These are phyloP conservation scores for Thecophora atra DNA, from an alignment of 2,888 invertebrate genomes.

Conservation along the genomic window DNA sequence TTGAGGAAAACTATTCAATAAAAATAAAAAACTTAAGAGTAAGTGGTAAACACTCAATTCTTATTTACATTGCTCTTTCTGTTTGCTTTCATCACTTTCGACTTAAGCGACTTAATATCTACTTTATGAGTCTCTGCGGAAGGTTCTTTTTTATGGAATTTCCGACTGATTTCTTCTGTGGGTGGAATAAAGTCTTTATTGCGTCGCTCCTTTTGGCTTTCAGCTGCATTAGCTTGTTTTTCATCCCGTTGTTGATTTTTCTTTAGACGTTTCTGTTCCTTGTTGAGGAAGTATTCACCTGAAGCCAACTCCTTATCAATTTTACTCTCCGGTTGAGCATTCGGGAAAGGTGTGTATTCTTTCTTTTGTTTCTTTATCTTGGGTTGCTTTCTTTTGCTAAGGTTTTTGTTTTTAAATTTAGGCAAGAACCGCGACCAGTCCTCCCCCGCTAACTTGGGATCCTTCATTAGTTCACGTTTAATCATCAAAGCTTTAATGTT, in stretches of 20 bases:
- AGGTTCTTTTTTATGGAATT: constrained; percentile 44
- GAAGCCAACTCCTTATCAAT: constrained; percentile 91
- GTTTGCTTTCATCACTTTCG: constrained; percentile 77
- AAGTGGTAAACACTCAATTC: background rate
- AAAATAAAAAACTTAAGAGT: too few relatives aligned
- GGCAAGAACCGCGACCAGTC: constrained; percentile 98
- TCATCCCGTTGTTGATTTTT: constrained; percentile 79
- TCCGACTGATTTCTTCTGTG: constrained; percentile 67
- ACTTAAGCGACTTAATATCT: constrained; percentile 77
- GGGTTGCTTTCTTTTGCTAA: constrained; percentile 87
- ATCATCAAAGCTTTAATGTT: constrained; percentile 98
- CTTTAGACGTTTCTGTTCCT: constrained; percentile 79
- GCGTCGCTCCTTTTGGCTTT: constrained; percentile 78
- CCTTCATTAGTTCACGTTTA: constrained; percentile 92
- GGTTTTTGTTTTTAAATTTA: constrained; percentile 89
- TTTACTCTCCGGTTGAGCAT: constrained; percentile 91
- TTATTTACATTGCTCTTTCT: background rate
- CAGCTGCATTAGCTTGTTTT: constrained; percentile 79
- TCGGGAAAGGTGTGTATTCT: constrained; percentile 97
- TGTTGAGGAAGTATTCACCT: constrained; percentile 96
- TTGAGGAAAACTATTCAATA: too few relatives aligned
- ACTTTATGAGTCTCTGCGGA: constrained; percentile 61
- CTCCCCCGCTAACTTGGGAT: constrained; percentile 89
- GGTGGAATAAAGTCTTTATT: constrained; percentile 86
- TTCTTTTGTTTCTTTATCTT: constrained; percentile 90